Evolutionary conservation across 1,140 invertebrate genomes (phyloP), one percentile per base, ranked within the genome.

Genomic region (Heliothis subflexa): DNA sequence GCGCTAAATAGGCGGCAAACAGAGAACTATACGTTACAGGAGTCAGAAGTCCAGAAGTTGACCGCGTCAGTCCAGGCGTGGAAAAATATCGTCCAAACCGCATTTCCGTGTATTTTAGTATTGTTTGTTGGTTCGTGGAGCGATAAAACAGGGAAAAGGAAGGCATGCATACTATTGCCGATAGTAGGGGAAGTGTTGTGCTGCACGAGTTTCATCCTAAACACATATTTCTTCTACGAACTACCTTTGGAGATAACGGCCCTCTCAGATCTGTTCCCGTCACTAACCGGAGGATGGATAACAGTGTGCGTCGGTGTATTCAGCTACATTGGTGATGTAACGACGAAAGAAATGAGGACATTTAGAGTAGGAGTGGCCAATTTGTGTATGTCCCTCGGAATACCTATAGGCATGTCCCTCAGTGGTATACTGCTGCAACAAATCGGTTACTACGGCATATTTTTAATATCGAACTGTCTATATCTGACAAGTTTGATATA

Each of bases 241-340:
- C 91, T 94, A 84, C 90, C 95, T 11, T 81, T 95, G 72, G 91
- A 95, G 81, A 81, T 89, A 0, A 88, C 89, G 11, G 87, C 87
- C 84, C 89, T 90, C 73, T 84, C 87, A 33, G 89, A 90, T 0
- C 91, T 97, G 1, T 97, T 97, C 85, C 97, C 97, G 3, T 96
- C 97, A 0, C 86, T 98, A 1, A 97, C 97, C 11, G 97, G 97
- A 3, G 97, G 97, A 2, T 98, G 97, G 96, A 97, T 98, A 81
- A 97, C 97, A 18, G 97, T 98, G 95, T 96, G 98, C 81, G 98
- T 98, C 96, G 97, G 97, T 3, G 96, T 97, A 25, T 98, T 98
- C 92, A 98, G 97, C 89, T 98, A 98, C 85, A 97, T 98, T n/a
- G 97, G 96, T 54, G 97, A 98, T 88, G 96, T 98, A 45, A 98